These are phyloP conservation scores for Myopa testacea DNA, from an alignment of 2,888 invertebrate species.

Conservation along the genomic window DNA sequence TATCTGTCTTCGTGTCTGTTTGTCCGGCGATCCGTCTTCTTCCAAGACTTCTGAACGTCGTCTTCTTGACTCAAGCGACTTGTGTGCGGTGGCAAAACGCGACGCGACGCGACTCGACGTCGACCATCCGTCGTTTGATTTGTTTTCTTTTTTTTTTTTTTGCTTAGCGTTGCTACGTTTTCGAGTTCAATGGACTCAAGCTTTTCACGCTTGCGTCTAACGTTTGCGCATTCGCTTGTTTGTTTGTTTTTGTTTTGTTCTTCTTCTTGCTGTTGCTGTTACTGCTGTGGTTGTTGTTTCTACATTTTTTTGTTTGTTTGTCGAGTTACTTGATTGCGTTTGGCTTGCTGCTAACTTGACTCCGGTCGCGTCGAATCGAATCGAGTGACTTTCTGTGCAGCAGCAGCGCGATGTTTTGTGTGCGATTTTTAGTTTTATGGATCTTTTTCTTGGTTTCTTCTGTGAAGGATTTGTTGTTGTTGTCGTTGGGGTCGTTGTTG, in stretches of 20 bases:
- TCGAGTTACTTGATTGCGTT: constrained; percentile 26
- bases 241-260: constrained; percentile 21
- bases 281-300: constrained; percentile 36
- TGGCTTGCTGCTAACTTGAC: constrained; percentile 26
- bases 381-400: constrained; percentile 25
- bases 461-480: background rate
- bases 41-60: background rate
- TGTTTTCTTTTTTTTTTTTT: background rate
- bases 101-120: constrained; percentile 10
- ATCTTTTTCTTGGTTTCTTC: no score
- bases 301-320: constrained; percentile 40
- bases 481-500: background rate
- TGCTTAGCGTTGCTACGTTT: constrained; percentile 8
- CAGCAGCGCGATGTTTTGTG: constrained; percentile 29
- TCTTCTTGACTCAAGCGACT: background rate
- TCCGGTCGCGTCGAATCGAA: constrained; percentile 29
- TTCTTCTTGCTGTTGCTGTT: constrained; percentile 41
- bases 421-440: constrained; percentile 6
- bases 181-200: constrained; percentile 25
- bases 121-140: constrained; percentile 21
- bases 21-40: background rate
- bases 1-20: background rate
- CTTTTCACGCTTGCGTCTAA: constrained; percentile 25
- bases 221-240: constrained; percentile 21
- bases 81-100: background rate